phyloP scores from a whole-genome alignment of 1,140 invertebrate species.

The Rhysida immarginata region DNA sequence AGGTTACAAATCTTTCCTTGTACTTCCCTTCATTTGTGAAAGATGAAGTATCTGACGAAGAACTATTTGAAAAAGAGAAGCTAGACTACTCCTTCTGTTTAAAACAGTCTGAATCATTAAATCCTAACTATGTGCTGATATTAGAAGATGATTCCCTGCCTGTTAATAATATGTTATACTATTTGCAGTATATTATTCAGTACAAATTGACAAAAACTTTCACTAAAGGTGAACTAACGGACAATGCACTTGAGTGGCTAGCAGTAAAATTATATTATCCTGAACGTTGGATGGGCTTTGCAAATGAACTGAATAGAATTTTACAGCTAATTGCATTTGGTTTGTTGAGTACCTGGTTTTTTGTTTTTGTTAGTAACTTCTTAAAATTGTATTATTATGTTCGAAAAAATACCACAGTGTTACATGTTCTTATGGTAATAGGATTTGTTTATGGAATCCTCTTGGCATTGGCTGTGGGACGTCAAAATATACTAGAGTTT shows the following conservation, averaged over 20 bases:
- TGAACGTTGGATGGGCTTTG: conserved; percentile 9
- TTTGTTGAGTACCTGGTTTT: not conserved
- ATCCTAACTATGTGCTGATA: not conserved
- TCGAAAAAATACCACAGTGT: not conserved
- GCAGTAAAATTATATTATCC: conserved; percentile 9
- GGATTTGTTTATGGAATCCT: not conserved
- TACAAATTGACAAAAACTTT: not conserved
- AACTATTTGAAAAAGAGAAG: conserved; percentile 8
- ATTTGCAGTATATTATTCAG: not conserved
- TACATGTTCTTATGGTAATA: not conserved
- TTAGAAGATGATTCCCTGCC: not conserved
- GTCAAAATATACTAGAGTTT: conserved; percentile 11
- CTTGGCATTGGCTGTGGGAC: conserved; percentile 4
- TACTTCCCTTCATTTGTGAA: not conserved
- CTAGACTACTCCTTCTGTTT: conserved; percentile 7
- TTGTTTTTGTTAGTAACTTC: not conserved
- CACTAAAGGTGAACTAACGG: not conserved
- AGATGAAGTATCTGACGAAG: not conserved
- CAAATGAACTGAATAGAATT: too few species aligned
- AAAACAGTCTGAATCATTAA: not conserved
- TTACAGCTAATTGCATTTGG: too few species aligned
- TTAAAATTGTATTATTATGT: not conserved
- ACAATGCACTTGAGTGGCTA: not conserved
- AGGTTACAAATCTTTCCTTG: not conserved
- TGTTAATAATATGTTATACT: not conserved